These are phyloP conservation scores for Vombatus ursinus DNA, from an alignment of 2,113 vertebrate species.

Conservation along the genomic window DNA sequence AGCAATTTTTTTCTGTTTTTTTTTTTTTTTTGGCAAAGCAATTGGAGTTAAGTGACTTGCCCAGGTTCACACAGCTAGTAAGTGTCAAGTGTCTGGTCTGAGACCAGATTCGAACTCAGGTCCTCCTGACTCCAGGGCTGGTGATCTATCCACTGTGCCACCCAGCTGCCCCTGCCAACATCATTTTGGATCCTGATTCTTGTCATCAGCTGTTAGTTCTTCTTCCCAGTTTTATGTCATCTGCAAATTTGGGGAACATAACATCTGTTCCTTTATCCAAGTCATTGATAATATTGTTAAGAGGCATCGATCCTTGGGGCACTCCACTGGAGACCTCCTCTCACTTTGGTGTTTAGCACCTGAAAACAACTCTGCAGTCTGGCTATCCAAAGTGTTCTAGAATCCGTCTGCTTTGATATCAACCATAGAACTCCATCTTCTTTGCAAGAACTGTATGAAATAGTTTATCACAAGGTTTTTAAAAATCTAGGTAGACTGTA, in stretches of 20 bases:
- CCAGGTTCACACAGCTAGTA: no score
- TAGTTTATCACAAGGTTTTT: not conserved
- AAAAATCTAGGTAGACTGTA: no score
- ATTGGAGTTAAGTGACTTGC: no score
- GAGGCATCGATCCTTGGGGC: not conserved
- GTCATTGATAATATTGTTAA: not conserved
- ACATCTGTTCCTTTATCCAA: not conserved
- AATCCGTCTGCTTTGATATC: not conserved
- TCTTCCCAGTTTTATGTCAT: not conserved
- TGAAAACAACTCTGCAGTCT: not conserved
- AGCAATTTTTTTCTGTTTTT: no score
- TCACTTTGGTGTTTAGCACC: not conserved
- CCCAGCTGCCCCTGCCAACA: not conserved
- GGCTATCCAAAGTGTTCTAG: not conserved
- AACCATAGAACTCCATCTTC: not conserved
- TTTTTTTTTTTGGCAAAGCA: no score
- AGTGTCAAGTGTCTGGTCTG: no score
- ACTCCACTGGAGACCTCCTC: not conserved
- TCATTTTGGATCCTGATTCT: not conserved
- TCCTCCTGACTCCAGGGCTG: no score
- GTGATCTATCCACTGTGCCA: no score
- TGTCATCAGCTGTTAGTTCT: not conserved
- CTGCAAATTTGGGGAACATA: not conserved
- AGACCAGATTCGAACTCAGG: no score
- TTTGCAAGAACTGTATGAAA: not conserved